Base-by-base conservation (phyloP, 2,113 vertebrate species). In the Riparia riparia region DNA sequence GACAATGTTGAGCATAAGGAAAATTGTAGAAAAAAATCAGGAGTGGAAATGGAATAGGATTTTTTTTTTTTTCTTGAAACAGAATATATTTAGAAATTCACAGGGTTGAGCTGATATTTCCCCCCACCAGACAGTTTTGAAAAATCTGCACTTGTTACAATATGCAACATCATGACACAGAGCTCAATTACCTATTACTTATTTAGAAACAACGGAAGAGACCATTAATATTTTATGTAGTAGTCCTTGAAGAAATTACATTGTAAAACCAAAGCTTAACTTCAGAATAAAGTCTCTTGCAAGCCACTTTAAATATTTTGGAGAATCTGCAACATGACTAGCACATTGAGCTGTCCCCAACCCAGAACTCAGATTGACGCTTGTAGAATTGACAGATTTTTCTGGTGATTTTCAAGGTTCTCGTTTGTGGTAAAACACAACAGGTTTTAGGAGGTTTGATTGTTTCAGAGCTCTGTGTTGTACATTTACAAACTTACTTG, bases 381-480 rank as follows among this genome's bases (percentile, higher is more conserved):
- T 32, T 69, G 3, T 32, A n/a, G 21, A 28, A 42, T 8, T 54
- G 44, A 15, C 14, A 65, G 18, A 49, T 32, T 66, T 89, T 88
- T 29, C 37, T 18, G 45, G 4, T 37, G 4, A 37, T 10, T 72
- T 61, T 72, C 41, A 69, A 57, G 0, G 16, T 28, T 83, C 3
- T 66, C 4, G 20, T 68, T 37, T 44, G 17, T 12, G 13, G 7
- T 9, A 73, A 65, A 89, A 63, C 1, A 0, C 26, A 28, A 42
- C 41, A 14, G 7, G 14, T 7, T 17, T 60, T 14, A 6, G 28
- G 3, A 5, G 0, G 0, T 4, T 28, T 54, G 28, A 47, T 34
- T 53, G 4, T 39, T 86, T 53, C 41, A 69, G 12, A 41, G 44
- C 5, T 63, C 7, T 50, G 3, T 58, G 24, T 42, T 54, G 2